Evolutionary conservation across 2,797 vertebrate species (phyloP), one percentile per base, ranked within the genome.

Genomic region (Hemitrygon akajei): DNA sequence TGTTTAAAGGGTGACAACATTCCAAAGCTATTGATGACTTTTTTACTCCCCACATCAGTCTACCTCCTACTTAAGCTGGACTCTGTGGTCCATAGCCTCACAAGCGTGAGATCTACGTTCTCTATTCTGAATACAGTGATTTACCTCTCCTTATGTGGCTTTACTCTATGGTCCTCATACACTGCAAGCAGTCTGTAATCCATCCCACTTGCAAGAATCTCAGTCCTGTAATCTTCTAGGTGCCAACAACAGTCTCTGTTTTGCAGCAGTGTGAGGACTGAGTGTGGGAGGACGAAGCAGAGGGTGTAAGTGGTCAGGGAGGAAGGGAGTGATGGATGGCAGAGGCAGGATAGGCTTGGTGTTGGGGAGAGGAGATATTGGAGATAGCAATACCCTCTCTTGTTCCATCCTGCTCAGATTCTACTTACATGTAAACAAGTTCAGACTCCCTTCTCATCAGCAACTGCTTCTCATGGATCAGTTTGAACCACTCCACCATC

Each of bases 401-500:
- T 93, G 56, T 30, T 10, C 0, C 14, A 40, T 27, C 56, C 0
- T 0, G 0, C 47, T 37, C 47, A 94, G 16, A 40, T 37, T 76
- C 27, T 80, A 96, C 98, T 98, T 95, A 99, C 98, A 98, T 96
- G 27, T 98, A 97, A 95, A 98, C 97, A 94, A 99, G 97, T 95
- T 99, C 98, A 0, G 97, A 97, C 47, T 98, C 98, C 0, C 97
- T 97, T 92, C 97, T 96, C 94, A 98, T 96, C 94, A 99, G 96
- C 95, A 96, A 94, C 47, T 98, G 97, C 94, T 98, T 98, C 95
- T 98, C 97, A 0, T 98, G 97, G 95, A 98, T 96, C 5, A 99
- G 97, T 95, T 95, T 96, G 95, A 99, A 98, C 98, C 98, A 99
- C 94, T 98, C 97, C 79, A 97, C 97, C 93, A 99, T 96, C 95